Percentiles rank a stretch among this genome's conserved stretches.
Evolutionary conservation across 1,140 invertebrate genomes (phyloP).

Genomic region (Alviniconcha marisindica): DNA sequence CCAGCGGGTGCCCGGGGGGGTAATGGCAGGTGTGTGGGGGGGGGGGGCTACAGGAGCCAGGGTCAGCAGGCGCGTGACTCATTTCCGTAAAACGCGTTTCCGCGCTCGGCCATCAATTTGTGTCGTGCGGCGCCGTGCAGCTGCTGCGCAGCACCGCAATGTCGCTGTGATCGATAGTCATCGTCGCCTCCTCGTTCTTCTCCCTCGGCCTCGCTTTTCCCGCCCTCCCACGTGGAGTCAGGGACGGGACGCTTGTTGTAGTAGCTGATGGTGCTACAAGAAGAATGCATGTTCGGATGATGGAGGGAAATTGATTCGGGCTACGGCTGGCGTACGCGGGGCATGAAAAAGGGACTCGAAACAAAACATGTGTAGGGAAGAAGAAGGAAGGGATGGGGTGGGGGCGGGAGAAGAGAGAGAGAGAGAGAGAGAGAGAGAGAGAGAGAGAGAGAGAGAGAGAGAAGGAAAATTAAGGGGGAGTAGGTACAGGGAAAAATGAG

Average conservation of each 20-base stretch:
- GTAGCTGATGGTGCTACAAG: too few species aligned
- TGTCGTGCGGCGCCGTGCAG: constrained; percentile 41
- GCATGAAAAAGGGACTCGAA: too few species aligned
- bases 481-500: background rate
- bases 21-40: too few species aligned
- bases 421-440: constrained; percentile 10
- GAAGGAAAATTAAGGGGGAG: background rate
- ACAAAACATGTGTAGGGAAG: too few species aligned
- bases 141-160: constrained; percentile 29
- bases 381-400: background rate
- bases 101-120: constrained; percentile 38
- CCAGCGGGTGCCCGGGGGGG: too few species aligned
- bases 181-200: background rate
- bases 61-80: constrained; percentile 37
- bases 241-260: constrained; percentile 16
- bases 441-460: constrained; percentile 10
- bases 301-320: too few species aligned
- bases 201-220: background rate
- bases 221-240: background rate
- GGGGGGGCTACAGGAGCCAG: background rate
- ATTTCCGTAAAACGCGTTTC: constrained; percentile 38
- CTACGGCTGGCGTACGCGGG: too few species aligned
- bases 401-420: background rate
- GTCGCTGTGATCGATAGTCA: background rate
- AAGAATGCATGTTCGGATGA: too few species aligned